These are phyloP conservation scores for Anoncus sp. DNA, from an alignment of 2,888 invertebrate genomes.

Conservation along the genomic window DNA sequence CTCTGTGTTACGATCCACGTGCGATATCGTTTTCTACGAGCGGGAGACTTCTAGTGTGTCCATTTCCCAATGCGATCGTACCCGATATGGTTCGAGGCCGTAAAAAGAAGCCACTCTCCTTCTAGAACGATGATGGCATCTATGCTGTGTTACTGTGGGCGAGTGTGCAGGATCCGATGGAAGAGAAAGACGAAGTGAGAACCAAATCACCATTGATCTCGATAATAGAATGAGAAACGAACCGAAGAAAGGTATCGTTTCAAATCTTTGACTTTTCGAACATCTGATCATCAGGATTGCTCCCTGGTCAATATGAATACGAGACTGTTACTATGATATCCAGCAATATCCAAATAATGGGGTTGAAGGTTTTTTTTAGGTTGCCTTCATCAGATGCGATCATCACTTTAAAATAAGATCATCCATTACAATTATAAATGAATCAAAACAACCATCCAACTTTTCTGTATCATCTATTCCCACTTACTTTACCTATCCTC, in stretches of 20 bases:
- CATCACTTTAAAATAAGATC: too few relatives aligned
- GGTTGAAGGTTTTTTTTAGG: too few relatives aligned
- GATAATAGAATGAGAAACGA: conserved; percentile 10
- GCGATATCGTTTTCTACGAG: conserved; percentile 49
- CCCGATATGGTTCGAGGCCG: conserved; percentile 37
- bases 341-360: too few relatives aligned
- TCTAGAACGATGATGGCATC: not conserved
- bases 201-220: conserved; percentile 31
- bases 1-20: conserved; percentile 7
- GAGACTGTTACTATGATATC: not conserved
- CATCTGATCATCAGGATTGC: conserved; percentile 1
- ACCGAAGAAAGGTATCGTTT: not conserved
- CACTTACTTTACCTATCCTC: not conserved
- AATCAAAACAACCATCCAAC: not conserved
- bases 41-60: conserved; percentile 19
- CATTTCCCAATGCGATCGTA: conserved; percentile 48
- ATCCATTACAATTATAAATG: not conserved
- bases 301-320: too few relatives aligned
- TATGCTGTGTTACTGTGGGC: conserved; percentile 1
- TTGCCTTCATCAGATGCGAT: too few relatives aligned
- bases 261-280: conserved; percentile 9
- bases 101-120: conserved; percentile 41
- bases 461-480: not conserved
- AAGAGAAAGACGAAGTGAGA: conserved; percentile 20
- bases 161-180: conserved; percentile 17